Conservation (phyloP, 2,797 vertebrate species). For the Choloepus didactylus region DNA sequence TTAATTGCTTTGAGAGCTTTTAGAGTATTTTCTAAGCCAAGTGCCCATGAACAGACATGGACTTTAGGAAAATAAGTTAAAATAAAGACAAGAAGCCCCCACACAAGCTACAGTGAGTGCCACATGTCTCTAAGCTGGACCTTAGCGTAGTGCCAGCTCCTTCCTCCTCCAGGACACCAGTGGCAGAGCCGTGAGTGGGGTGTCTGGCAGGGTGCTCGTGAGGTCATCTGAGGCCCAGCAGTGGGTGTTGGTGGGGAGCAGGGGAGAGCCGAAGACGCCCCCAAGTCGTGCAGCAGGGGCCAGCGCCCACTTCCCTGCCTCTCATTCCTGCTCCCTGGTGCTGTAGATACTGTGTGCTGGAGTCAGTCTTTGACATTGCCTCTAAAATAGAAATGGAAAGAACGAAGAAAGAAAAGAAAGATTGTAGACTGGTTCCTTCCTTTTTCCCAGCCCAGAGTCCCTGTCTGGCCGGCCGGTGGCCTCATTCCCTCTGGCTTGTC, state of each 20-base stretch:
- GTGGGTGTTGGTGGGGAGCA: neutral
- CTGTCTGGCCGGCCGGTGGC: neutral
- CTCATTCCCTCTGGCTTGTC: neutral
- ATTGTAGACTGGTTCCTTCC: neutral
- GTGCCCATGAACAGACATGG: neutral
- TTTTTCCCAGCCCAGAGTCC: neutral
- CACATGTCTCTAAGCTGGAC: rapidly evolving
- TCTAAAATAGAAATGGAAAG: neutral
- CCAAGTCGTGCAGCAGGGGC: rapidly evolving
- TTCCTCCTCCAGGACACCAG: neutral
- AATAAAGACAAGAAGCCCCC: no score
- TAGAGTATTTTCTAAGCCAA: no score
- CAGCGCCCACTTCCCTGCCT: neutral
- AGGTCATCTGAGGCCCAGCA: neutral
- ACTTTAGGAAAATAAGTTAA: neutral
- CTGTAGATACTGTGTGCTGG: no score
- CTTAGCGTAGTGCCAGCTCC: neutral
- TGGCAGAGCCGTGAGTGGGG: rapidly evolving
- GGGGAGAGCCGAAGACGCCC: neutral
- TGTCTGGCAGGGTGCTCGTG: neutral
- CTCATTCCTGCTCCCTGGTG: rapidly evolving
- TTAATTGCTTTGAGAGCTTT: rapidly evolving
- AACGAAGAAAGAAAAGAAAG: neutral
- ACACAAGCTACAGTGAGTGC: neutral
- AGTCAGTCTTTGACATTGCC: neutral